Conservation (phyloP, 2,113 vertebrate genomes). For the Protobothrops flavoviridis region DNA sequence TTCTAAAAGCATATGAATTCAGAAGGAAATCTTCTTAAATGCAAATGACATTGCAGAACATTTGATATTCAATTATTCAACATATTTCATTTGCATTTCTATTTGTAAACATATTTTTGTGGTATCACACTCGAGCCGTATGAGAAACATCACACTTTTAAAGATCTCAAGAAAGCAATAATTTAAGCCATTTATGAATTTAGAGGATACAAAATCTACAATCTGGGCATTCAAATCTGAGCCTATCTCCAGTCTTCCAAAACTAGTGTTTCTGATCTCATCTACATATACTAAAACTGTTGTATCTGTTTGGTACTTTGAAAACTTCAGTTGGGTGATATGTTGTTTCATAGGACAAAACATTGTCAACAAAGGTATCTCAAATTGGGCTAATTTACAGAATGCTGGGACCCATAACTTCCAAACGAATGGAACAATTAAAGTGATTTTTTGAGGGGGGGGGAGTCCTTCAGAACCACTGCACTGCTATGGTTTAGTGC, state of each 20-base stretch:
- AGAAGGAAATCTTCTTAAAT: constrained; percentile 5
- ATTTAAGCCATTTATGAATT: constrained; percentile 11
- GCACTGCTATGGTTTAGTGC: too few species aligned
- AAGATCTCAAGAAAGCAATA: neutral
- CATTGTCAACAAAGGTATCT: neutral
- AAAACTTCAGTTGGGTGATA: neutral
- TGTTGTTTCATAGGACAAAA: neutral
- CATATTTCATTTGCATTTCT: neutral
- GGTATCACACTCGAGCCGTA: neutral
- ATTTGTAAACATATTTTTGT: neutral
- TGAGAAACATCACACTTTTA: neutral
- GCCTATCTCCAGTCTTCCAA: neutral
- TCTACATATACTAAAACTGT: neutral
- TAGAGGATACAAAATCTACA: neutral
- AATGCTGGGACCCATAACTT: too few species aligned
- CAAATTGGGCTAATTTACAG: neutral
- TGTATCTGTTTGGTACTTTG: neutral
- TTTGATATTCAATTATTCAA: neutral
- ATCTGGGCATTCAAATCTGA: neutral
- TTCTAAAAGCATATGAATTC: neutral
- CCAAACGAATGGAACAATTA: too few species aligned
- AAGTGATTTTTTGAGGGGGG: too few species aligned
- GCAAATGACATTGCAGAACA: neutral
- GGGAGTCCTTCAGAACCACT: too few species aligned
- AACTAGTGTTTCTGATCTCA: neutral